These are phyloP conservation scores for Crotophaga sulcirostris DNA, from an alignment of 2,113 vertebrate species.

Conservation along the genomic window DNA sequence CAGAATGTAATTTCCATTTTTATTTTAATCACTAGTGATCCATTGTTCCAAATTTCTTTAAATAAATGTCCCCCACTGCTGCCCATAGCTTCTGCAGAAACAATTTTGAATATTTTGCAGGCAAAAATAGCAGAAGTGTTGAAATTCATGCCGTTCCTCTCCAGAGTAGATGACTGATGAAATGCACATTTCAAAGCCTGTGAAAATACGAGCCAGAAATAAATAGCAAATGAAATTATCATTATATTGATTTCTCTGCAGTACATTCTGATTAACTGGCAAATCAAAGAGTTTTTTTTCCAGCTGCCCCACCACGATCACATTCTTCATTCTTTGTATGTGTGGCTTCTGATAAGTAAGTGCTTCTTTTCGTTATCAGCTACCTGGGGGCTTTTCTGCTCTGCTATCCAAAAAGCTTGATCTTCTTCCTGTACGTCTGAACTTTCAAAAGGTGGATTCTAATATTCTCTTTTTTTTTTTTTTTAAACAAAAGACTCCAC, in stretches of 20 bases:
- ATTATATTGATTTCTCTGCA: slow-evolving; percentile 52
- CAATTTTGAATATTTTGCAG: slow-evolving; percentile 52
- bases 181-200: slow-evolving; percentile 40
- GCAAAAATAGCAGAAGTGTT: slow-evolving; percentile 42
- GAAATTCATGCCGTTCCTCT: slow-evolving; percentile 53
- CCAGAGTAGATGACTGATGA: slow-evolving; percentile 44
- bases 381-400: neutral
- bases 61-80: slow-evolving; percentile 55
- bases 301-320: neutral
- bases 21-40: slow-evolving; percentile 49
- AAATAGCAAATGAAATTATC: slow-evolving; percentile 59
- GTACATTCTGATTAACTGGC: slow-evolving; percentile 41
- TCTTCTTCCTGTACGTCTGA: neutral
- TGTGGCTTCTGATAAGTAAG: neutral
- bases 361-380: neutral
- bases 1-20: slow-evolving; percentile 57
- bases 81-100: slow-evolving; percentile 39
- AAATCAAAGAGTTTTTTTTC: slow-evolving; percentile 18
- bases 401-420: neutral
- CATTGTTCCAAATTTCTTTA: slow-evolving; percentile 55
- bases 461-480: neutral
- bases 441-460: neutral
- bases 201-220: slow-evolving; percentile 39
- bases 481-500: neutral
- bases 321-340: neutral